Evolutionary conservation across 2,113 vertebrate genomes (phyloP).

Genomic region (Trematocara macrostoma): DNA sequence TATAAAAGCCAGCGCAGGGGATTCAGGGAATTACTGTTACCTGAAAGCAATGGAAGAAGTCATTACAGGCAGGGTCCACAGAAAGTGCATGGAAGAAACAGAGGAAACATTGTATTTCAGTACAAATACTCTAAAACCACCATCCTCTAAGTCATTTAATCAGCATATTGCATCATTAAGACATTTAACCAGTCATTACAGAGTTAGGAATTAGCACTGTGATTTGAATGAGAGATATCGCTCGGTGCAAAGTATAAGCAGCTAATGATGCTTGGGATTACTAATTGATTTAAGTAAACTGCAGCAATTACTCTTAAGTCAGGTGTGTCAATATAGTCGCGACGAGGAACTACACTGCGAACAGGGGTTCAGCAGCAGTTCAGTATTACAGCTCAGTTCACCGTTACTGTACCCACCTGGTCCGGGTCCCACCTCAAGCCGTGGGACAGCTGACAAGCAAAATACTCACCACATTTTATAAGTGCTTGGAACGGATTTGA

Average conservation of each 20-base stretch:
- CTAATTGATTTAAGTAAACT: constrained; percentile 64
- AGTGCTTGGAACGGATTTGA: background rate
- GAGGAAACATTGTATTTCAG: background rate
- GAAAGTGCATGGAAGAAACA: background rate
- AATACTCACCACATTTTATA: background rate
- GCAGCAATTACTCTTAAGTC: constrained; percentile 51
- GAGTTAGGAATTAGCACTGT: constrained; percentile 34
- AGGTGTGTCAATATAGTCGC: constrained; percentile 39
- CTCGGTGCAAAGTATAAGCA: constrained; percentile 18
- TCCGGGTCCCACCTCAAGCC: background rate
- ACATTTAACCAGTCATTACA: constrained; percentile 45
- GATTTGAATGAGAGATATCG: constrained; percentile 30
- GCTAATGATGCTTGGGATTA: constrained; percentile 58
- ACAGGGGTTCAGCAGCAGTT: constrained; percentile 13
- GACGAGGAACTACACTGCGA: background rate
- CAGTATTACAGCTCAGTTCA: background rate
- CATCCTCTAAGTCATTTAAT: background rate
- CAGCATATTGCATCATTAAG: constrained; percentile 15
- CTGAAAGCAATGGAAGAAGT: constrained; percentile 25
- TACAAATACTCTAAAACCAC: background rate
- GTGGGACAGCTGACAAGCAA: constrained; percentile 1
- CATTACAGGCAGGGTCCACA: background rate
- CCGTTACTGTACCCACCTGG: background rate
- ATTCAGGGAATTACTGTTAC: constrained; percentile 36
- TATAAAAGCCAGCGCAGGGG: background rate